Base-by-base conservation (phyloP, 1,140 invertebrate species). In the Trachymyrmex cornetzi region DNA sequence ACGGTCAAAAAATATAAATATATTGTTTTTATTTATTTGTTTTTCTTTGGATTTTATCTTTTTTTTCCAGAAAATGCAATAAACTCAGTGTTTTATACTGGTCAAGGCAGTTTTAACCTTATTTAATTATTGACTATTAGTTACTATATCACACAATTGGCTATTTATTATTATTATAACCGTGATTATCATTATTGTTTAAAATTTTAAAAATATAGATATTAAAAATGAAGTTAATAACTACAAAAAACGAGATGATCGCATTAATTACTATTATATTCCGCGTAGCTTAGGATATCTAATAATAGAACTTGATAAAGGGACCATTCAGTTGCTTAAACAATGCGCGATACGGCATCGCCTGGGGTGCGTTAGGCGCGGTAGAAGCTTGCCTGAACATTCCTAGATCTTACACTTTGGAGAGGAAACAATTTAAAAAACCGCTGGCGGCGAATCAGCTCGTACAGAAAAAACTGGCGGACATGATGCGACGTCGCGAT, bases 401-500 rank as follows among this genome's bases (percentile, higher is more conserved):
- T 59, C 99, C 99, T 2, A 96, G 99, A 89, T 96, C 98, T 91
- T 99, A 99, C 94, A 98, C 98, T 63, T 91, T 99, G 67, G 99
- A 99, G 94, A 97, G 99, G 91, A 97, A 97, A 86, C 99, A 99
- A 95, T 99, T 99, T 95, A 97, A 97, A 3, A 96, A 97, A 90
- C 99, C 99, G 14, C 95, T 99, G 67, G 99, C 99, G 19, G 97
- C 98, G 64, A 99, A 98, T 95, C 99, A 99, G 95, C 94, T 99
- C 64, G 98, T 99, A 82, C 99, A 99, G 95, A 99, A 99, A 95
- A 99, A 99, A 96, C 95, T 99, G 93, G 98, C 99, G 1, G 99
- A 99, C 95, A 99, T 99, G 97, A 94, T 99, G 98, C 3, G 99
- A 99, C 94, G 99, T 99, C 92, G 96, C 97, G 19, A 94, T 99